These are phyloP conservation scores for Oceanites oceanicus DNA, from an alignment of 2,113 vertebrate species.

Conservation along the genomic window DNA sequence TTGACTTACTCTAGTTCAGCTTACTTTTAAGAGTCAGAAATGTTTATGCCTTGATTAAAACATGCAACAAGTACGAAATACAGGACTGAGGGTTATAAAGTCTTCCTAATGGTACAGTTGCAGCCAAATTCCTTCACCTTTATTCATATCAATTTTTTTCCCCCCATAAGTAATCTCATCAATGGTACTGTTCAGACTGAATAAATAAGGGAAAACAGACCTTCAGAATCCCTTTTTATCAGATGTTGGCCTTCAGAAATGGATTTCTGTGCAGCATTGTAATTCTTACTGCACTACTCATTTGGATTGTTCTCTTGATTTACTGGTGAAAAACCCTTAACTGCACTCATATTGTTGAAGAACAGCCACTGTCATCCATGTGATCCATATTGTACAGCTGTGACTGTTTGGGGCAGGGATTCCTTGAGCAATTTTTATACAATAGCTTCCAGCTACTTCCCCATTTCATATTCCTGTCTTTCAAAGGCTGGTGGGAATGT, in stretches of 20 bases:
- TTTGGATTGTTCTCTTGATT: neutral
- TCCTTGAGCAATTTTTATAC: neutral
- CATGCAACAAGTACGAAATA: neutral
- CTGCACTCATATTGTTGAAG: neutral
- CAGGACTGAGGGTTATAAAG: neutral
- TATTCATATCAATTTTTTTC: neutral
- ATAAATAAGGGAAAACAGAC: neutral
- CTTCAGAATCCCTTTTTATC: neutral
- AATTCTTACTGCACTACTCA: neutral
- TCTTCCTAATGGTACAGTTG: neutral
- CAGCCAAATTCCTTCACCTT: neutral
- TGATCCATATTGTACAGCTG: neutral
- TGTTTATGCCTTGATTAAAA: neutral
- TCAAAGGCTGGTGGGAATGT: neutral
- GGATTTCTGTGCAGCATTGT: neutral
- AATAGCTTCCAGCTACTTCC: neutral
- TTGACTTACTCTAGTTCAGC: neutral
- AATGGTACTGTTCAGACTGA: neutral
- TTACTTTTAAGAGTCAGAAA: neutral
- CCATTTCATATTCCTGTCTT: neutral
- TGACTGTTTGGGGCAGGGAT: neutral
- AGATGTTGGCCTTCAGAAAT: neutral
- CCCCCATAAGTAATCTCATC: neutral
- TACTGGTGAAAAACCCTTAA: neutral
- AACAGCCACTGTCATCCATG: neutral